A percentile compares a stretch with the other conserved stretches of the same genome.
These are phyloP conservation scores for Chrysocyon brachyurus DNA, from an alignment of 2,797 vertebrate genomes.

Conservation along the genomic window DNA sequence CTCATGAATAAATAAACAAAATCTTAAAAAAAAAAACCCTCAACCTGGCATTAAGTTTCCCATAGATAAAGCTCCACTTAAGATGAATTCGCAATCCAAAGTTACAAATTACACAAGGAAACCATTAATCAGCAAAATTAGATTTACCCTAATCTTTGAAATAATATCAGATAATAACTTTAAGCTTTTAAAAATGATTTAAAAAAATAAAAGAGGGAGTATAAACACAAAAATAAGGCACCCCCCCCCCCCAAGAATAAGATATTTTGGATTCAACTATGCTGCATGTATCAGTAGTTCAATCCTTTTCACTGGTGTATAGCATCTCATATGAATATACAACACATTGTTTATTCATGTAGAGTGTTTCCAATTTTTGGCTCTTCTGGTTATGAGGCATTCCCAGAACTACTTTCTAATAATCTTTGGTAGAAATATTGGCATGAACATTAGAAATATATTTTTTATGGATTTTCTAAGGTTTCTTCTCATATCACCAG, in stretches of 20 bases:
- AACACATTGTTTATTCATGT: background rate
- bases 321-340: background rate
- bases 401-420: background rate
- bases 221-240: background rate
- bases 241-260: background rate
- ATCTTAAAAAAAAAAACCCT: background rate
- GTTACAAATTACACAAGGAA: background rate
- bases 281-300: background rate
- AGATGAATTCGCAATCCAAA: background rate
- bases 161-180: conserved; percentile 8
- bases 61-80: background rate
- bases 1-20: no score
- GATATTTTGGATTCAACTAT: background rate
- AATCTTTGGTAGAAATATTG: background rate
- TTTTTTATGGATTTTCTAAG: background rate
- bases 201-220: background rate
- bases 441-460: background rate
- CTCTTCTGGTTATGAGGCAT: background rate
- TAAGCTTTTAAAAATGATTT: background rate
- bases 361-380: background rate
- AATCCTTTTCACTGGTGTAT: background rate
- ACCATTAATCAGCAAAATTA: background rate
- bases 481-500: background rate
- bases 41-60: background rate
- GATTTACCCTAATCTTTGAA: background rate